These are phyloP conservation scores for Thera obeliscata DNA, from an alignment of 2,888 invertebrate genomes.

Conservation along the genomic window DNA sequence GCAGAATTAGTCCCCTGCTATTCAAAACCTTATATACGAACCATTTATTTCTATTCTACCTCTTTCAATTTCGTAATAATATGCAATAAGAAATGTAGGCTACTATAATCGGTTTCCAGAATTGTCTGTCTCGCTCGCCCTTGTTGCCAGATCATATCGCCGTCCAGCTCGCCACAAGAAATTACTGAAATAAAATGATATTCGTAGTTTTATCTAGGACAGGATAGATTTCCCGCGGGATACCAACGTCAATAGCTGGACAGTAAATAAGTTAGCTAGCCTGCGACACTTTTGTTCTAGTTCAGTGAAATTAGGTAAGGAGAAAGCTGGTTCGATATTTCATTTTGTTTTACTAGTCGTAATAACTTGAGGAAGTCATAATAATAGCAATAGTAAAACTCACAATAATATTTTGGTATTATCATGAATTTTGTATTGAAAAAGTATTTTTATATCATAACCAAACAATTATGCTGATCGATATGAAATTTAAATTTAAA, in stretches of 20 bases:
- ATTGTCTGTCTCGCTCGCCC: too few species aligned
- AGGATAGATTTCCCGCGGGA: constrained; percentile 54
- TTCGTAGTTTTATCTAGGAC: constrained; percentile 47
- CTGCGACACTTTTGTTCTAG: constrained; percentile 14
- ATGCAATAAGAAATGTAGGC: too few species aligned
- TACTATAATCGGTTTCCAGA: too few species aligned
- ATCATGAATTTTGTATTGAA: too few species aligned
- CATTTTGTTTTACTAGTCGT: neutral
- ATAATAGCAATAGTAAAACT: neutral
- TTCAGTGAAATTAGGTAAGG: constrained; percentile 26
- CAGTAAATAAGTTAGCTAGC: constrained; percentile 30
- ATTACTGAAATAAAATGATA: constrained; percentile 51
- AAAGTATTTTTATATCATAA: too few species aligned
- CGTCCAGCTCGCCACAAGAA: constrained; percentile 34
- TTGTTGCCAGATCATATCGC: neutral
- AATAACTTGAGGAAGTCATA: neutral
- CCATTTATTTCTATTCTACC: too few species aligned
- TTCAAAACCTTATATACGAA: too few species aligned
- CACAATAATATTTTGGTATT: too few species aligned
- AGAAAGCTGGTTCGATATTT: neutral
- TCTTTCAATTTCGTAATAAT: too few species aligned
- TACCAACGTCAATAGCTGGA: constrained; percentile 36
- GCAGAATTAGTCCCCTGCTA: too few species aligned
- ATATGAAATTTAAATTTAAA: too few species aligned
- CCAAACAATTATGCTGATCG: too few species aligned